phyloP scores from a whole-genome alignment of 2,888 invertebrate species.

The Pharmacophagus antenor region DNA sequence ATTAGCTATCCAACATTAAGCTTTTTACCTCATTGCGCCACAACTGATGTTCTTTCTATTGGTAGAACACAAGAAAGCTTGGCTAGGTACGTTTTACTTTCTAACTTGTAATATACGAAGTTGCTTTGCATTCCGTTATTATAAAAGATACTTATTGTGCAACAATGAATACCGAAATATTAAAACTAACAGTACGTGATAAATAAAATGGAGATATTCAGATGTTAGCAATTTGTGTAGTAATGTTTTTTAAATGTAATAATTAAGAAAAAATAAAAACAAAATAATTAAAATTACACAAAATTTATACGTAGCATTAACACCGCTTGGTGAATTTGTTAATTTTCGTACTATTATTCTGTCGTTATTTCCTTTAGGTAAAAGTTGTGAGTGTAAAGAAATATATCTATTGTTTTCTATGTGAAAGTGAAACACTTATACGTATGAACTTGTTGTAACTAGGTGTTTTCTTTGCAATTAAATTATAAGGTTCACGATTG shows the following conservation, averaged over 20 bases:
- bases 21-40: conserved; percentile 23
- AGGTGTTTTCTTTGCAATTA: conserved; percentile 34
- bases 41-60: conserved; percentile 7
- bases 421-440: conserved; percentile 23
- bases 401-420: conserved; percentile 22
- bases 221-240: not conserved
- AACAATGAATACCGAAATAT: not conserved
- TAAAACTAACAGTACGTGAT: not conserved
- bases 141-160: conserved; percentile 1
- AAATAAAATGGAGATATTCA: not conserved
- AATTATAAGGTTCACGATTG: conserved; percentile 45
- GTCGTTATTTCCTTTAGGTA: conserved; percentile 7
- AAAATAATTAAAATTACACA: no score
- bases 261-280: no score
- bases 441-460: conserved; percentile 27
- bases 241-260: no score
- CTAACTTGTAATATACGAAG: conserved; percentile 16
- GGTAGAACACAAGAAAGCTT: conserved; percentile 23
- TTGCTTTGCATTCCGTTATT: conserved; percentile 13
- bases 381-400: conserved; percentile 20
- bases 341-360: conserved; percentile 12
- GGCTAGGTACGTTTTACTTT: conserved; percentile 26
- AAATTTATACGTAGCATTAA: not conserved
- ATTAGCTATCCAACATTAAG: conserved; percentile 24
- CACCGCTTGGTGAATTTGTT: not conserved